Evolutionary conservation across 2,888 invertebrate genomes (phyloP), one percentile per base, ranked within the genome.

Genomic region (Fragum fragum): DNA sequence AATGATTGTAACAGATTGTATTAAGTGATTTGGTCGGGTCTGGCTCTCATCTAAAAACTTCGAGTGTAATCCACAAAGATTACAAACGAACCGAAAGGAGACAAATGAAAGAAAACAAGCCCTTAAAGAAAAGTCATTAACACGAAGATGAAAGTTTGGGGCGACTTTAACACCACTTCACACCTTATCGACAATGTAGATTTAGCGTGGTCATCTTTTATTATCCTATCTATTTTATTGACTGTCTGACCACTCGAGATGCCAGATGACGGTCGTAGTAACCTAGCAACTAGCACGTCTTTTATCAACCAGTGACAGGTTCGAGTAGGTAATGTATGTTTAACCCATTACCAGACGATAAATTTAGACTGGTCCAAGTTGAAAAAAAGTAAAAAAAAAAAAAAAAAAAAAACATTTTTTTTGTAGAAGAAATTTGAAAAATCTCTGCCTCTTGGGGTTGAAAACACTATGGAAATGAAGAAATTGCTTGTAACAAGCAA

Each of bases 141-240:
- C 47, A n/a, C 47, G 14, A 14, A 47, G 47, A 47, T 57, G 23
- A 57, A 57, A 57, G 57, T 57, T n/a, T 11, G 23, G 5, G 23
- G 23, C n/a, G 57, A 57, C 57, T 57, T 32, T 9, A 63, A 63
- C 36, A 36, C 2, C 63, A 63, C 63, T 63, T 63, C 63, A 63
- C 63, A 63, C 63, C 63, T 36, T 9, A 36, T 63, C 36, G 63
- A 63, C 18, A 32, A 7, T 63, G 32, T n/a, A 28, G 28, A 29
- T 63, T 63, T 63, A 36, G 28, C 32, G 18, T 63, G 63, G 63
- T 63, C 63, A 63, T 63, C 63, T 29, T 63, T 63, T 36, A 32
- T 32, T 63, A n/a, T 63, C 36, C n/a, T 32, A 63, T 63, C 63
- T 63, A 16, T 18, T 63, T 63, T 63, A 63, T 32, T 63, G 63